Base-by-base conservation (phyloP, 2,113 vertebrate species). In the Turnix velox region DNA sequence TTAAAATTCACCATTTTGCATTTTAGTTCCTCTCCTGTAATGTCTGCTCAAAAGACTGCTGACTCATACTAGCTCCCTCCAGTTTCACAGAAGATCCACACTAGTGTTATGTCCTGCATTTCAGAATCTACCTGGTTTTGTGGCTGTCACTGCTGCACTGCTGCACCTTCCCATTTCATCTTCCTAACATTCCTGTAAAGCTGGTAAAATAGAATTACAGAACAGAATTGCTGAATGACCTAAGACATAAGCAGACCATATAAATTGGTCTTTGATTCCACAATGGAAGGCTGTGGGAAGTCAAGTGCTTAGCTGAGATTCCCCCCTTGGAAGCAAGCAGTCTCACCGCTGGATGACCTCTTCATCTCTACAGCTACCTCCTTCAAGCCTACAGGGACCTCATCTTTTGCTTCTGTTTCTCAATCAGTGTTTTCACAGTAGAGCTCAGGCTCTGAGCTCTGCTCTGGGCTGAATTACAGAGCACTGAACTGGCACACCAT, bases 321-420 rank as follows among this genome's bases (percentile, higher is more conserved):
- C 40, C 35, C 22, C 43, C 6, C 9, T 78, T 95, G 81, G 73
- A 92, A 69, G 30, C 31, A 78, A 85, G 23, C 1, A 1, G 27
- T 52, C 42, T 95, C 43, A 82, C 81, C 14, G 6, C 67, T 96
- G 88, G 71, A 89, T 82, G 84, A 89, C 67, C 71, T 92, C 49
- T 72, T 89, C 35, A 31, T 85, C 54, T 87, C 57, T 69, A 58
- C 65, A 90, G 37, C 35, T 30, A 87, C 66, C 49, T 87, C 54
- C 58, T 87, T 69, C 66, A 73, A 92, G 42, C n/a, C 89, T 90
- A 49, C 2, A 1, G 81, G 58, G 88, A 84, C 76, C 14, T 90
- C 66, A 71, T 83, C 40, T 58, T 87, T 71, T 87, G 67, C 83
- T 95, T 95, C 92, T 94, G 82, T 95, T 96, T 93, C 90, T 93